Evolutionary conservation across 2,113 vertebrate genomes (phyloP).

Genomic region (Chloropsis cyanopogon): DNA sequence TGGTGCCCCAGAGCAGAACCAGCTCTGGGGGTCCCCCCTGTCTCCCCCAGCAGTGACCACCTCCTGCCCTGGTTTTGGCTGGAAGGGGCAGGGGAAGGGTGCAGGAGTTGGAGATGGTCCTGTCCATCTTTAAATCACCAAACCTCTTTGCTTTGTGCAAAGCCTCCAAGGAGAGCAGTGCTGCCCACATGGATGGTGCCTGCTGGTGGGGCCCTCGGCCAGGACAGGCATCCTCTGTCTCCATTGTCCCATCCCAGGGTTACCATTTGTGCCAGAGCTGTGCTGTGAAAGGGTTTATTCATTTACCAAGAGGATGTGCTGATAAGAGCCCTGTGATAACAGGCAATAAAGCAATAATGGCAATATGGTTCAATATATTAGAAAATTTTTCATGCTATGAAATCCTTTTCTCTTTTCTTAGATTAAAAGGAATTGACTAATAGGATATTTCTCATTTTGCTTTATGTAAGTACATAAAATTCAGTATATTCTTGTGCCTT

Average conservation of each 20-base stretch:
- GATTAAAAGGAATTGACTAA: neutral
- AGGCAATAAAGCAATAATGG: neutral
- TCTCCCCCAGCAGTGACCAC: neutral
- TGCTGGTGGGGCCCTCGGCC: neutral
- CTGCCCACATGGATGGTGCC: neutral
- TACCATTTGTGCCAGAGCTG: neutral
- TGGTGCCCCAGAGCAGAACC: neutral
- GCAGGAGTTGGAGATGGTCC: rapidly evolving
- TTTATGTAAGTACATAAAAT: neutral
- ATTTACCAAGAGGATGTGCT: neutral
- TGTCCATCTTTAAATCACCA: neutral
- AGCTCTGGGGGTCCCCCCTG: neutral
- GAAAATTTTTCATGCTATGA: neutral
- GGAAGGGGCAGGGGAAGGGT: neutral
- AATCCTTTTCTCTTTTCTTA: neutral
- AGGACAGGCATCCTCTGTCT: neutral
- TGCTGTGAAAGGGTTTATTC: neutral
- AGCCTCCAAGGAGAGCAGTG: neutral
- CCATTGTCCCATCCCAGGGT: neutral
- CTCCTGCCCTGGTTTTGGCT: neutral
- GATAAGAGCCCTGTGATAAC: conserved; percentile 6
- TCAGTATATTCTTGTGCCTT: neutral
- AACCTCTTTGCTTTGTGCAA: neutral
- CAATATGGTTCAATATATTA: conserved; percentile 23
- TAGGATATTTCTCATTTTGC: neutral